Evolutionary conservation across 2,113 vertebrate genomes (phyloP), one percentile per base, ranked within the genome.

Genomic region (Macheiramphus alcinus): DNA sequence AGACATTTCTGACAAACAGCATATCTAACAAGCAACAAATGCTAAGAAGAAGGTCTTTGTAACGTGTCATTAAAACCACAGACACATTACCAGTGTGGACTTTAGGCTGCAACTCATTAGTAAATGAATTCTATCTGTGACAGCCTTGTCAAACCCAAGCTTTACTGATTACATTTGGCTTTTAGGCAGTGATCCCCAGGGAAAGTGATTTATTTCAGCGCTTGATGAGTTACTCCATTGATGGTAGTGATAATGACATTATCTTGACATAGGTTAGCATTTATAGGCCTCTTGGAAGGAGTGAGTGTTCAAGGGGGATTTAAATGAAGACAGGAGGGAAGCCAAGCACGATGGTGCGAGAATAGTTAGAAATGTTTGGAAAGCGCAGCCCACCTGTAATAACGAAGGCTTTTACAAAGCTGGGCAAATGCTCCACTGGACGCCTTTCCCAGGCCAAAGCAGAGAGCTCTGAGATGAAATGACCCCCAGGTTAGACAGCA

Each of bases 141-240:
- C 87, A 96, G 90, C 48, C 89, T 82, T 96, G 95, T 96, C 97
- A 97, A 93, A 91, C 74, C 67, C 79, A 76, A 85, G 90, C 90
- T 88, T 93, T 96, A 67, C 86, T 93, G 94, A 97, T 96, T 97
- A 88, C 80, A 84, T 93, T 93, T 92, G 95, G 95, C 94, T 97
- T 95, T 96, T 91, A 97, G 96, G 89, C 94, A 91, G 71, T 86
- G 93, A 96, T 96, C 96, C 79, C 71, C 34, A 40, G 89, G 38
- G 96, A 95, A 96, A 97, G 95, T 94, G 27, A 97, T 96, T 96
- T 94, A 91, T 96, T 94, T 97, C 94, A 93, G 89, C 81, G 59
- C 71, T 95, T 80, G 70, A 91, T 91, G 94, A 90, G 93, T 97
- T 95, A 95, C 94, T 97, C 83, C 78, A 95, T 88, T 2, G 55